Evolutionary conservation across 2,797 vertebrate species (phyloP).

Genomic region (Artibeus jamaicensis): DNA sequence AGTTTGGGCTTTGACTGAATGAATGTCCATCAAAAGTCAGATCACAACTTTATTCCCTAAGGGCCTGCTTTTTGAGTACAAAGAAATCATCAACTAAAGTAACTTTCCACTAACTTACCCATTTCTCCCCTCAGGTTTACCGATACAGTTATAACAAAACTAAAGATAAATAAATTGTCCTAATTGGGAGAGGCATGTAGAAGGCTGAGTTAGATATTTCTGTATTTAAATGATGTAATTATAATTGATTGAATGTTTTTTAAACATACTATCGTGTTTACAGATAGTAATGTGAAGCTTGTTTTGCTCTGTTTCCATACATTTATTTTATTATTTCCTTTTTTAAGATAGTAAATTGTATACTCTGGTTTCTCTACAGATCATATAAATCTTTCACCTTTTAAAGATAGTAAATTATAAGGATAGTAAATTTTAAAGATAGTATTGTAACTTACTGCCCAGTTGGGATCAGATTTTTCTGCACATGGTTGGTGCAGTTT

Average conservation of each 20-base stretch:
- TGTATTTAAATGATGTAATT: background rate
- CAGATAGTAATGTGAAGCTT: background rate
- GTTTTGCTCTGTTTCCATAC: background rate
- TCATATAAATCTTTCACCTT: no score
- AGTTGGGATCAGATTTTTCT: background rate
- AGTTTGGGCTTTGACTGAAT: slow-evolving; percentile 37
- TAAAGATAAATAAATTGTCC: background rate
- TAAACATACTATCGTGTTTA: background rate
- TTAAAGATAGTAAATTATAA: background rate
- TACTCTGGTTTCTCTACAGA: no score
- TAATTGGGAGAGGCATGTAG: background rate
- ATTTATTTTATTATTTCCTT: background rate
- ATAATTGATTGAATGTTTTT: background rate
- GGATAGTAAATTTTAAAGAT: no score
- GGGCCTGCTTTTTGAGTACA: background rate
- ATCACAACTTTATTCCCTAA: slow-evolving; percentile 17
- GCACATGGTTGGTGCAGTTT: background rate
- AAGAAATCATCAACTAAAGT: slow-evolving; percentile 38
- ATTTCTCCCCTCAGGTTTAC: background rate
- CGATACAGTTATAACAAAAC: background rate
- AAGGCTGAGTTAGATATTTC: background rate
- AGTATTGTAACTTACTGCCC: background rate
- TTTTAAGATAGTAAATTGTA: background rate
- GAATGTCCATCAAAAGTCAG: slow-evolving; percentile 56
- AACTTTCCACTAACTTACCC: slow-evolving; percentile 18